Percentiles rank a stretch among this genome's conserved stretches.
Evolutionary conservation across 2,113 vertebrate species (phyloP).

Genomic region (Chelonoidis abingdonii): DNA sequence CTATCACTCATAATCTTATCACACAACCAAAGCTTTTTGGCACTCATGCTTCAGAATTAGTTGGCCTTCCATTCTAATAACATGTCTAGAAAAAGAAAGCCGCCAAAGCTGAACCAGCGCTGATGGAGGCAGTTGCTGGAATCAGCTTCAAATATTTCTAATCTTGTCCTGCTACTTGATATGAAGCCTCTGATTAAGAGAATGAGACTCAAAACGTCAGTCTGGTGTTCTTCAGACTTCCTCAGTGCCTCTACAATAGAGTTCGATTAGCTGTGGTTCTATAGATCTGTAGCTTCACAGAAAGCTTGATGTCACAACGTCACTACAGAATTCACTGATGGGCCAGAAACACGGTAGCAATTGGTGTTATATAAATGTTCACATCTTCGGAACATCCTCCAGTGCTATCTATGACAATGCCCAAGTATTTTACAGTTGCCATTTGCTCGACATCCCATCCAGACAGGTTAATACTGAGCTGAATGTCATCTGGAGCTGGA

Average conservation of each 20-base stretch:
- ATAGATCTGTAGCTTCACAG: background rate
- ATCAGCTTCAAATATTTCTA: too few species aligned
- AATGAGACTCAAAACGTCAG: background rate
- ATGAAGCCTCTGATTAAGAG: background rate
- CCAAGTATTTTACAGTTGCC: background rate
- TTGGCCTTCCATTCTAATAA: background rate
- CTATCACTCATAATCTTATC: background rate
- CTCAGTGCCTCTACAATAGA: background rate
- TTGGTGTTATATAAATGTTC: background rate
- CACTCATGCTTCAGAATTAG: background rate
- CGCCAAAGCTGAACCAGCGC: too few species aligned
- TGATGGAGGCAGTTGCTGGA: too few species aligned
- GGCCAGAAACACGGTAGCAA: background rate
- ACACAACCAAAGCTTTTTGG: background rate
- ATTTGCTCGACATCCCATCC: background rate
- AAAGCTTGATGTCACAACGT: background rate
- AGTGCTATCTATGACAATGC: background rate
- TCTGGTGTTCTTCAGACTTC: too few species aligned
- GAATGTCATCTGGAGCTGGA: background rate
- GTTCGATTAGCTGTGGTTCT: background rate
- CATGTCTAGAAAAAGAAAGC: background rate
- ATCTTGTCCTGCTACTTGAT: too few species aligned
- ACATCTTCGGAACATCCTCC: background rate
- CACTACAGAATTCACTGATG: background rate
- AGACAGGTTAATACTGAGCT: background rate